A percentile compares a stretch with the other conserved stretches of the same genome.
phyloP scores from a whole-genome alignment of 2,888 invertebrate genomes.

The Amiota communis region DNA sequence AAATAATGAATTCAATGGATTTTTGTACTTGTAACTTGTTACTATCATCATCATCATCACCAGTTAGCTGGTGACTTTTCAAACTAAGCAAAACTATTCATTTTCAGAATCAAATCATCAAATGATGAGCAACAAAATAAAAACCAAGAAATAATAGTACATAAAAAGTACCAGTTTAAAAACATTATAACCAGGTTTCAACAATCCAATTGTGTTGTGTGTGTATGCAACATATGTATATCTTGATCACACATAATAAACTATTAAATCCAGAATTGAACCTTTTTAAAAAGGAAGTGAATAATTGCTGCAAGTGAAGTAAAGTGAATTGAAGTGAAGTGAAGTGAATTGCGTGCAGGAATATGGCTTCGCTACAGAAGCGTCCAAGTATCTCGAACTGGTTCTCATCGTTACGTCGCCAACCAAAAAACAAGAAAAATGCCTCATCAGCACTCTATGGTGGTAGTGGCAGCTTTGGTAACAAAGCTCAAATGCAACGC shows the following conservation, averaged over 20 bases:
- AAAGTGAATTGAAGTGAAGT: no score
- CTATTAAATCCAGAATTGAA: no score
- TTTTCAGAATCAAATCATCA: conserved; percentile 25
- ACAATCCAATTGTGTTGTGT: no score
- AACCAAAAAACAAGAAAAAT: conserved; percentile 70
- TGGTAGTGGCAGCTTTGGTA: conserved; percentile 58
- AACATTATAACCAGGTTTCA: no score
- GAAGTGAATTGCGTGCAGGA: conserved; percentile 13
- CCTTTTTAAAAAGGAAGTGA: no score
- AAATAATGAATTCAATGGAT: not conserved
- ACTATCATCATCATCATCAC: not conserved
- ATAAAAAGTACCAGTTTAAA: conserved; percentile 1
- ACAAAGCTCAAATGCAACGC: conserved; percentile 68
- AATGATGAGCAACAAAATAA: not conserved
- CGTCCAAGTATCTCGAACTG: conserved; percentile 84
- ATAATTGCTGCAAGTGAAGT: no score
- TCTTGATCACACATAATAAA: no score
- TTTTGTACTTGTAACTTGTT: conserved; percentile 26
- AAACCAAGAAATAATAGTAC: not conserved
- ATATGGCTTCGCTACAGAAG: conserved; percentile 74
- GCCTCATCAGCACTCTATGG: conserved; percentile 29
- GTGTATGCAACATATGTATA: no score
- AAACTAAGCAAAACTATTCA: conserved; percentile 13
- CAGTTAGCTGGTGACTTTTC: not conserved
- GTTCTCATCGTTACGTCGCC: conserved; percentile 85